These are phyloP conservation scores for Pycnonotus jocosus DNA, from an alignment of 2,113 vertebrate species.

Conservation along the genomic window DNA sequence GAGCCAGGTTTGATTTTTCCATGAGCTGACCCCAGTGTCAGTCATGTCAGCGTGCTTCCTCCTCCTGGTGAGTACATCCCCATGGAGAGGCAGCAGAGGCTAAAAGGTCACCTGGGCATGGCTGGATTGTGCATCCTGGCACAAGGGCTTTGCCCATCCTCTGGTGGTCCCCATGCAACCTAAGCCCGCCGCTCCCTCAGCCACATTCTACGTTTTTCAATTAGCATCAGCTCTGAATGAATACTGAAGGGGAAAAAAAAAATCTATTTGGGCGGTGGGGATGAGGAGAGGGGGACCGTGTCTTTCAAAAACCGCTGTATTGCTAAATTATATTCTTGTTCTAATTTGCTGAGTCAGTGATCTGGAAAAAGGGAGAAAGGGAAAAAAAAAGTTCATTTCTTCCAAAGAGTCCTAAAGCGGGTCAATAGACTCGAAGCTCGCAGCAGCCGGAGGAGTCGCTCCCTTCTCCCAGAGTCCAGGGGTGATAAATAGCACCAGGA, in stretches of 20 bases:
- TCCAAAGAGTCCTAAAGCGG: constrained; percentile 55
- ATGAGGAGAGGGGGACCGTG: constrained; percentile 33
- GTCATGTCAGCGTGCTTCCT: neutral
- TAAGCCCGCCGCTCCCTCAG: neutral
- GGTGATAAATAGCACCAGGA: neutral
- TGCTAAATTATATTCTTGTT: constrained; percentile 72
- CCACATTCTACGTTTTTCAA: neutral
- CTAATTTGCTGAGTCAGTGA: constrained; percentile 71
- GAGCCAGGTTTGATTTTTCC: neutral
- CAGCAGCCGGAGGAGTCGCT: neutral
- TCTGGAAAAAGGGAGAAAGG: constrained; percentile 67
- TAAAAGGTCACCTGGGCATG: neutral
- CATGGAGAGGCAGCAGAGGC: neutral
- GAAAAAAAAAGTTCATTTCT: constrained; percentile 53
- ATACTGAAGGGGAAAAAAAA: constrained; percentile 12
- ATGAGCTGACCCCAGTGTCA: neutral
- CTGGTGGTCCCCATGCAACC: neutral
- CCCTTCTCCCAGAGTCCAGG: neutral
- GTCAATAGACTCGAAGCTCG: neutral
- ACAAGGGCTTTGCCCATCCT: neutral
- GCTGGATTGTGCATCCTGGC: neutral
- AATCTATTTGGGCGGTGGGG: constrained; percentile 38
- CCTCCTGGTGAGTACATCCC: neutral
- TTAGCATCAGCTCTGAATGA: constrained; percentile 58
- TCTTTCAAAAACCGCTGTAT: constrained; percentile 63